Base-by-base conservation (phyloP, 2,797 vertebrate species). In the Pelochelys cantorii region DNA sequence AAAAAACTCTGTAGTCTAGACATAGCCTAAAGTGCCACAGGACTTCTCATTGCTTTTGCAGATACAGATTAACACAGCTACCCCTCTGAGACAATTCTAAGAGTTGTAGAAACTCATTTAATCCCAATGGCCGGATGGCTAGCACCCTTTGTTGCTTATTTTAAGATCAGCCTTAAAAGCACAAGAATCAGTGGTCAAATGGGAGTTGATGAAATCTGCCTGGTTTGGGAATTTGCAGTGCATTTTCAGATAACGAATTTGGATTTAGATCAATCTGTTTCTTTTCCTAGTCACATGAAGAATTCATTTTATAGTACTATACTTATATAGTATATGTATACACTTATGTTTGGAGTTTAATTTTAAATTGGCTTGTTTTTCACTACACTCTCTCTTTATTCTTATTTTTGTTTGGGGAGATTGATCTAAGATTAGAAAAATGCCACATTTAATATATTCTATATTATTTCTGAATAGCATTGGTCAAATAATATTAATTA, bases 161-260 rank as follows among this genome's bases (percentile, higher is more conserved):
- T 96, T 92, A 91, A 95, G 90, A 83, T 88, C 89, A 94, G 56
- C 62, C n/a, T 93, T 91, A 92, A 81, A 29, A 96, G 96, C 77
- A 65, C 89, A 60, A 81, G 79, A 83, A 79, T 88, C 93, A 92
- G 60, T 92, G 78, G 94, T 9, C 90, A 62, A 62, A 82, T n/a
- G 71, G 23, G 80, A 90, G 77, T 52, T 75, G 90, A 95, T 85
- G 78, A 85, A 96, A 94, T 42, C 55, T 29, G 15, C 11, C 29
- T 79, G 59, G 81, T 89, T 88, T 87, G 60, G 27, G 86, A 75
- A 95, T 93, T 71, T 85, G 60, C 42, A 96, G 87, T 56, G 79
- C 4, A 89, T 15, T 31, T 82, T 91, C 90, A 92, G 81, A 88
- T 90, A 95, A 94, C 94, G 94, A 85, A 80, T 71, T 93, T 15